Conservation (phyloP, 2,888 invertebrate species). For the Sycophila texana region DNA sequence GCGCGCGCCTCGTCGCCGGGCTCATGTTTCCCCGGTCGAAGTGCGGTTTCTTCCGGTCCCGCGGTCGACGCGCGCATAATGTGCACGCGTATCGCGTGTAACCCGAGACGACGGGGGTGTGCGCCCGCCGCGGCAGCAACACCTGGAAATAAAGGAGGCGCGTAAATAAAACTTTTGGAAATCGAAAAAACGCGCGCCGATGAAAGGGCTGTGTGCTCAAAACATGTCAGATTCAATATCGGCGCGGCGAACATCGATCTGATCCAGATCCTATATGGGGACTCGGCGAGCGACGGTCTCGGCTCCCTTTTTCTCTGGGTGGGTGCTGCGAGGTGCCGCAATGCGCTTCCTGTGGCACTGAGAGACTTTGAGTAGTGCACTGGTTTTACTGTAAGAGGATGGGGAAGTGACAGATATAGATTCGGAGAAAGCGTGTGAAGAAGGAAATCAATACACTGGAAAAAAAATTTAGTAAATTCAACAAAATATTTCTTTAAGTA, state of each 20-base stretch:
- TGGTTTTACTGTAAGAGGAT: too few relatives aligned
- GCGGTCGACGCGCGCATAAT: neutral
- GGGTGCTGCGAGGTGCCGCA: neutral
- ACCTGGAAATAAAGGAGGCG: constrained; percentile 73
- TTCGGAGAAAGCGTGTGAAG: too few relatives aligned
- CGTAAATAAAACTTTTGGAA: constrained; percentile 71
- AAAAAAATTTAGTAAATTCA: too few relatives aligned
- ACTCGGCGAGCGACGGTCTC: too few relatives aligned
- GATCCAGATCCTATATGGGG: neutral
- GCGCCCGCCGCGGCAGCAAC: constrained; percentile 63
- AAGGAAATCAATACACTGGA: too few relatives aligned
- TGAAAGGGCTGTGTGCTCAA: constrained; percentile 68
- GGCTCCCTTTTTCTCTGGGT: neutral
- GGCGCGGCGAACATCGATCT: constrained; percentile 71
- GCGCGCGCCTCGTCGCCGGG: neutral
- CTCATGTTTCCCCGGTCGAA: constrained; percentile 68
- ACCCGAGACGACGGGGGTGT: constrained; percentile 28
- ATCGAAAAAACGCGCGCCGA: constrained; percentile 64
- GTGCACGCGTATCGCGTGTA: constrained; percentile 14
- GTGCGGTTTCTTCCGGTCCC: constrained; percentile 67
- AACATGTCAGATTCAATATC: constrained; percentile 75
- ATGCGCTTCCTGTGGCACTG: neutral
- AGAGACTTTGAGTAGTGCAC: neutral
- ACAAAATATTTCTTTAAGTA: too few relatives aligned
- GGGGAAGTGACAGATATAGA: too few relatives aligned